Evolutionary conservation across 1,140 invertebrate species (phyloP), one percentile per base, ranked within the genome.

Genomic region (Cryptotermes secundus): DNA sequence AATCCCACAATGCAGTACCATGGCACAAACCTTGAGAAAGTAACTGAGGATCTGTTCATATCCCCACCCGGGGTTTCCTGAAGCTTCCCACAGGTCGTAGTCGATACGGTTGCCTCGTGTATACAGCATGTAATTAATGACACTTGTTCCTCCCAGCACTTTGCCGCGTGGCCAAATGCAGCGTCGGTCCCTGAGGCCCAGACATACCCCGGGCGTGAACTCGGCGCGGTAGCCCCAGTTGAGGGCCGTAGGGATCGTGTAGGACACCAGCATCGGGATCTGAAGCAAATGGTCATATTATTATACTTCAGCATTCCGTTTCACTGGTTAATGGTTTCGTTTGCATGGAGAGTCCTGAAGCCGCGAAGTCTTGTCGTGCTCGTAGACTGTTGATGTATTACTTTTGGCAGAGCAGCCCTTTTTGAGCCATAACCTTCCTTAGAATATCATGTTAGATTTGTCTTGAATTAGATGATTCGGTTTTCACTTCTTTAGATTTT

Each of bases 1-100:
- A 49, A 49, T 49, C 45, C 45, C 9, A 49, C 9, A 19, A 19
- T 10, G 45, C 45, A 49, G 45, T 10, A 49, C 9, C 45, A n/a
- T n/a, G n/a, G n/a, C n/a, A n/a, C n/a, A n/a, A n/a, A 49, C 45
- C 45, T 49, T 97, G 87, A 97, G 96, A 89, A 99, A 99, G 87
- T 98, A 99, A 80, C 96, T 94, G 0, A 98, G 89, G 0, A 95
- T 94, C 53, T 97, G 95, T 80, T 95, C 93, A 87, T 95, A 94
- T 31, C 90, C 90, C 93, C 93, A 94, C 12, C 91, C 91, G 9
- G 87, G 86, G 34, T 92, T 92, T 22, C 93, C 93, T 79, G 91
- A 87, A 36, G 84, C 85, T 65, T 91, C 90, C 93, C 93, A 94
- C 14, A 89, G 84, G 87, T 94, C 92, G 87, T 92, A 94, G 87